Evolutionary conservation across 2,888 invertebrate species (phyloP), one percentile per base, ranked within the genome.

Genomic region (Myopa testacea): DNA sequence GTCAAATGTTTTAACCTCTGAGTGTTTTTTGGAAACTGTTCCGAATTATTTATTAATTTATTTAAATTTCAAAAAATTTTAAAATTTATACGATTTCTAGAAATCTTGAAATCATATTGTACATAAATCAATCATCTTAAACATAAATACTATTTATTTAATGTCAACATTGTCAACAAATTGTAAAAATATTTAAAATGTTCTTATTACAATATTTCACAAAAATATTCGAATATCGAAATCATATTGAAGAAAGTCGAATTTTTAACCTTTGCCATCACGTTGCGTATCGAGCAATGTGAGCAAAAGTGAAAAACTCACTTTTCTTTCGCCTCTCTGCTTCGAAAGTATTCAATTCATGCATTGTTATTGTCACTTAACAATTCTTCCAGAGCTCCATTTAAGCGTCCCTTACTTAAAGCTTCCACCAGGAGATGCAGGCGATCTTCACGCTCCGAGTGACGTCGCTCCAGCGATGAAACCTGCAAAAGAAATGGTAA

Each of bases 401-500:
- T 89, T 14, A 89, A 81, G 34, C 89, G 85, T 62, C 89, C 89
- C 81, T 89, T 89, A 82, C 89, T 89, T n/a, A 89, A 83, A 38
- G 89, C 89, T 79, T 89, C 89, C 38, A 89, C 89, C 50, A 89
- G 84, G 86, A 89, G 86, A 76, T 89, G 89, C 69, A 89, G 83
- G 12, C 89, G 87, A 78, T 90, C 88, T 84, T 90, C 89, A 45
- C 89, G 89, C 84, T 90, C 89, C 69, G 88, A 87, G 78, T 90
- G 89, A 4, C 89, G 86, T 10, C 89, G 86, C 82, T 90, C 89
- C 80, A 90, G 81, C 52, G 89, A 86, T 81, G 89, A 87, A 73
- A 90, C 89, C 89, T 90, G 76, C n/a, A 80, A 74, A 58, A 5
- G 7, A 58, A 58, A 38, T 4, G 34, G 55, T n/a, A 55, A 45